Percentiles rank a stretch among this genome's conserved stretches.
phyloP scores from a whole-genome alignment of 2,113 vertebrate genomes.

The Columba livia region DNA sequence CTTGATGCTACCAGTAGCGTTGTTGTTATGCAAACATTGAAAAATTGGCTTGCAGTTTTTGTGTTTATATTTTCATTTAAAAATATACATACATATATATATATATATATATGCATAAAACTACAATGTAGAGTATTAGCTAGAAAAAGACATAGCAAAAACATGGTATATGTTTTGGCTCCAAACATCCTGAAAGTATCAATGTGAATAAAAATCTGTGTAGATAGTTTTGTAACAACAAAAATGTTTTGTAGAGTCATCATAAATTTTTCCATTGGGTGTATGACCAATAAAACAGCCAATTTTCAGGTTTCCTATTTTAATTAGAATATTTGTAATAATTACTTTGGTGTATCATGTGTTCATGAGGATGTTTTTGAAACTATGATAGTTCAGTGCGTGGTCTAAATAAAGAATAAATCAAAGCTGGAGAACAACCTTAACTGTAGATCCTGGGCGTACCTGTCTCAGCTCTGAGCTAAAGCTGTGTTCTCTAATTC shows the following conservation, averaged over 20 bases:
- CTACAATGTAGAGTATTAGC: neutral
- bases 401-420: neutral
- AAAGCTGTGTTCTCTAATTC: neutral
- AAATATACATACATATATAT: neutral
- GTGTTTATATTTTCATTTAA: too few species aligned
- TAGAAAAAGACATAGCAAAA: neutral
- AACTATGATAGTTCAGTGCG: neutral
- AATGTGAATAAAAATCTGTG: neutral
- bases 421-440: neutral
- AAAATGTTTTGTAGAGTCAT: neutral
- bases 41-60: neutral
- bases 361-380: neutral
- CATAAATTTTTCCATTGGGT: neutral
- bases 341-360: neutral
- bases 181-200: neutral
- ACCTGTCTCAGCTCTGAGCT: neutral
- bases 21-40: neutral
- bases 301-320: neutral
- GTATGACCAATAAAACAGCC: neutral
- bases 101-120: neutral
- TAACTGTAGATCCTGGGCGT: neutral
- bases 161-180: neutral
- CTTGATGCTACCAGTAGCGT: neutral
- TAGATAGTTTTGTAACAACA: neutral
- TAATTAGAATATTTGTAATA: neutral